phyloP scores from a whole-genome alignment of 2,888 invertebrate species.

The Argyresthia goedartella region DNA sequence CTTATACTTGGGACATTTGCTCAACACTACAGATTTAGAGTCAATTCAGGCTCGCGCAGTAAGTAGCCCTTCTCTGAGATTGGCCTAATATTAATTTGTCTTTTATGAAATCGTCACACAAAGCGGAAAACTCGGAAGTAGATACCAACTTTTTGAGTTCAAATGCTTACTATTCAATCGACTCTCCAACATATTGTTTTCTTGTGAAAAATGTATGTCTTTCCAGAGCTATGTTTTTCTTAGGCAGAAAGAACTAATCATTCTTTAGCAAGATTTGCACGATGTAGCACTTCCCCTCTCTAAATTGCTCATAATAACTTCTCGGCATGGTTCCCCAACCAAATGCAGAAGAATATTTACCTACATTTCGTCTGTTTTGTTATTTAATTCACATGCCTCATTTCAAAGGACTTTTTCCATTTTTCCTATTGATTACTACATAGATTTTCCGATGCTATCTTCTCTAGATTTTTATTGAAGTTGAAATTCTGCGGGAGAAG shows the following conservation, averaged over 20 bases:
- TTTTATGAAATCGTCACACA: constrained; percentile 12
- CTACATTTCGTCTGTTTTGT: constrained; percentile 10
- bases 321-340: constrained; percentile 13
- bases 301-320: constrained; percentile 11
- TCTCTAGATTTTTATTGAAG: constrained; percentile 4
- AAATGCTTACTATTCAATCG: constrained; percentile 12
- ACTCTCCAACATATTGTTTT: constrained; percentile 11
- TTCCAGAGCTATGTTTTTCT: constrained; percentile 15
- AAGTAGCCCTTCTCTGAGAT: constrained; percentile 13
- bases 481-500: constrained; percentile 4
- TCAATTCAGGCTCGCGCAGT: neutral
- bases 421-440: constrained; percentile 2
- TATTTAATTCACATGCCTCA: constrained; percentile 12
- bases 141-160: constrained; percentile 14
- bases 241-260: constrained; percentile 12
- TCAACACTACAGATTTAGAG: neutral
- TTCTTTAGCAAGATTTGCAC: constrained; percentile 9
- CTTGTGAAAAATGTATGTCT: constrained; percentile 14
- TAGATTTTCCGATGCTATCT: constrained; percentile 5
- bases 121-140: constrained; percentile 14
- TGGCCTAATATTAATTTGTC: constrained; percentile 14
- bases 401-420: constrained; percentile 5
- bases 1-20: neutral
- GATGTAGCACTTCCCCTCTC: constrained; percentile 2
- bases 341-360: constrained; percentile 13